These are phyloP conservation scores for Melieria crassipennis DNA, from an alignment of 2,888 invertebrate genomes.

Conservation along the genomic window DNA sequence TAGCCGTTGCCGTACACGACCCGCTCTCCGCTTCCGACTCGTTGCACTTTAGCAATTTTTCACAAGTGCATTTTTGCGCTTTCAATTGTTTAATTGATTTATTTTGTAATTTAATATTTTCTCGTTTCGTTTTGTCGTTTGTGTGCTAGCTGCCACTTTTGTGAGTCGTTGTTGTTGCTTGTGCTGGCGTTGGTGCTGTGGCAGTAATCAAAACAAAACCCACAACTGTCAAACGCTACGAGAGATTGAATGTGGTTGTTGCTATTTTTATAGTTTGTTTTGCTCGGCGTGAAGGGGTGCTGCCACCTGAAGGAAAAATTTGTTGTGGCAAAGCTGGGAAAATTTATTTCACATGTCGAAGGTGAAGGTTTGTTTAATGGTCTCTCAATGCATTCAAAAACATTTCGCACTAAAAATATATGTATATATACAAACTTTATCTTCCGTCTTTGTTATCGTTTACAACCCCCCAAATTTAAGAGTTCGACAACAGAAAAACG, in stretches of 20 bases:
- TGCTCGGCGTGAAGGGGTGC: background rate
- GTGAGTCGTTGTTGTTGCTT: slow-evolving; percentile 8
- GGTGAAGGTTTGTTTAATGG: too few relatives aligned
- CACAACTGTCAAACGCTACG: slow-evolving; percentile 17
- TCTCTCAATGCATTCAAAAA: too few relatives aligned
- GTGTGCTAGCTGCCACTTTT: slow-evolving; percentile 13
- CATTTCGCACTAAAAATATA: too few relatives aligned
- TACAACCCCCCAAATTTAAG: too few relatives aligned
- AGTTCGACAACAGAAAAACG: too few relatives aligned
- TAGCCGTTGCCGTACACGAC: too few relatives aligned
- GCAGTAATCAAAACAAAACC: slow-evolving; percentile 30
- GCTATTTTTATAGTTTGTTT: slow-evolving; percentile 14
- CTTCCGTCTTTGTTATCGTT: too few relatives aligned
- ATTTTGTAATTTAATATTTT: slow-evolving; percentile 5
- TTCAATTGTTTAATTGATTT: slow-evolving; percentile 1
- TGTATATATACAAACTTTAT: too few relatives aligned
- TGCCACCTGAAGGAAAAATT: background rate
- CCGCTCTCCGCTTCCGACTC: too few relatives aligned
- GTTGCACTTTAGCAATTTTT: too few relatives aligned
- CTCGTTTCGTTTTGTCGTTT: slow-evolving; percentile 5
- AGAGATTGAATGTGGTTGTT: slow-evolving; percentile 4
- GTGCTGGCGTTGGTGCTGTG: slow-evolving; percentile 6
- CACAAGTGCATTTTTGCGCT: background rate
- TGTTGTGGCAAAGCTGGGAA: too few relatives aligned
- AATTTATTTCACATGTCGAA: too few relatives aligned